Base-by-base conservation (phyloP, 1,140 invertebrate genomes). In the Medauroidea extradentata region DNA sequence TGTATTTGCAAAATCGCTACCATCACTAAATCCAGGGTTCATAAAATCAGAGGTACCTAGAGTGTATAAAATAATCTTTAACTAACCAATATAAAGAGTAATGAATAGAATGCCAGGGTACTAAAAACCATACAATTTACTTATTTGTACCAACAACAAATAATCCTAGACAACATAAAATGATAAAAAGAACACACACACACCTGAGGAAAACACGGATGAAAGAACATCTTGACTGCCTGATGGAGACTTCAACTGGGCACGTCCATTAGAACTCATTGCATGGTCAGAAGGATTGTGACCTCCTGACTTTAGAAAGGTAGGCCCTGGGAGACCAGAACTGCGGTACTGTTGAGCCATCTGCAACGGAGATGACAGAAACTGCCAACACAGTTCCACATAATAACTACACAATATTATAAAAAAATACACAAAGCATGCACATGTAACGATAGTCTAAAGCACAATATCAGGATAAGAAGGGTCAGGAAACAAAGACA, bases 181-280 rank as follows among this genome's bases (percentile, higher is more conserved):
- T 39, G 9, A 39, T 39, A 11, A n/a, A 9, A 39, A 39, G 38
- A 11, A 46, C 43, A 46, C 7, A 46, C 8, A 73, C 74, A 74
- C 61, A 80, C 79, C 77, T 56, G 78, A 76, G 63, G 75, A 77
- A 62, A 81, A 81, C 62, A 80, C 78, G 14, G 79, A 81, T 53
- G 75, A 73, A 21, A 81, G 70, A 2, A 78, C 74, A 59, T 80
- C 79, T 61, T 80, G 79, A 63, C 74, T 81, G 53, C 80, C 79
- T 0, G 81, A 76, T 0, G 82, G 82, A 63, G 63, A 65, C 53
- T 65, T 66, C 49, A 68, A 57, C 49, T 68, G 62, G 25, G 65
- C 58, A 4, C 62, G 57, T 16, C 53, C 52, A 19, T 61, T 63
- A 14, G 60, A 63, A 46, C 39, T 41, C 9, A 61, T 51, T 16